Evolutionary conservation across 2,888 invertebrate species (phyloP).

Genomic region (Drosophila niveifrons): DNA sequence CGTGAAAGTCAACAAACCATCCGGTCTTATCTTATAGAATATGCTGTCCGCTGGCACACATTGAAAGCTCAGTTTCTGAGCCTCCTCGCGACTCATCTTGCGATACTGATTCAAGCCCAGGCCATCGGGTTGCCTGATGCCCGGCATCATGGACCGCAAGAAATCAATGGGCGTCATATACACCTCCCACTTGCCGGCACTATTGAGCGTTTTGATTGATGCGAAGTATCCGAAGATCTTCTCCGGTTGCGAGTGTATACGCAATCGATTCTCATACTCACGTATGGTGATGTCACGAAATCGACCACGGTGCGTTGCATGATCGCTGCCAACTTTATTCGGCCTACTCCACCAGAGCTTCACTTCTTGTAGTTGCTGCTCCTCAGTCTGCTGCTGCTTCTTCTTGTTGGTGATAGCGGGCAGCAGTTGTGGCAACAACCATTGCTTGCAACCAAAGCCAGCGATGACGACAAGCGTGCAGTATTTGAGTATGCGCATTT

Average conservation of each 20-base stretch:
- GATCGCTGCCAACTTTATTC: neutral
- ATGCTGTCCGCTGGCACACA: slow-evolving; percentile 38
- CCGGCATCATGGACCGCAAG: slow-evolving; percentile 56
- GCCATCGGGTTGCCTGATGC: slow-evolving; percentile 42
- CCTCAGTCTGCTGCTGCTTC: neutral
- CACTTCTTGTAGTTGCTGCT: neutral
- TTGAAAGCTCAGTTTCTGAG: neutral
- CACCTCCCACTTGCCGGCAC: slow-evolving; percentile 29
- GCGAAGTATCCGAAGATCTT: slow-evolving; percentile 69
- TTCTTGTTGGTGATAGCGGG: neutral
- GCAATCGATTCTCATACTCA: slow-evolving; percentile 62
- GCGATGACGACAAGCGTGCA: slow-evolving; percentile 14
- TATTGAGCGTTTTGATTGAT: slow-evolving; percentile 46
- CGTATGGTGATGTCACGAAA: slow-evolving; percentile 52
- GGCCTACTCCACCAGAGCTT: neutral
- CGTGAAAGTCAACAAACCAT: slow-evolving; percentile 46
- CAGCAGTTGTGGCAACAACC: neutral
- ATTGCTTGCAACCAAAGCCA: neutral
- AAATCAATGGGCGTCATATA: slow-evolving; percentile 67
- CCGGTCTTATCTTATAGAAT: slow-evolving; percentile 42
- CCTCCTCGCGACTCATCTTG: slow-evolving; percentile 15
- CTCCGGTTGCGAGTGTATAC: slow-evolving; percentile 37
- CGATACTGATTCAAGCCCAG: slow-evolving; percentile 37
- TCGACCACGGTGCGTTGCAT: slow-evolving; percentile 25
- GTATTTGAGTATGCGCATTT: neutral